Percentiles rank a stretch among this genome's conserved stretches.
Conservation (phyloP, 2,888 invertebrate species). For the Eilema depressum region DNA sequence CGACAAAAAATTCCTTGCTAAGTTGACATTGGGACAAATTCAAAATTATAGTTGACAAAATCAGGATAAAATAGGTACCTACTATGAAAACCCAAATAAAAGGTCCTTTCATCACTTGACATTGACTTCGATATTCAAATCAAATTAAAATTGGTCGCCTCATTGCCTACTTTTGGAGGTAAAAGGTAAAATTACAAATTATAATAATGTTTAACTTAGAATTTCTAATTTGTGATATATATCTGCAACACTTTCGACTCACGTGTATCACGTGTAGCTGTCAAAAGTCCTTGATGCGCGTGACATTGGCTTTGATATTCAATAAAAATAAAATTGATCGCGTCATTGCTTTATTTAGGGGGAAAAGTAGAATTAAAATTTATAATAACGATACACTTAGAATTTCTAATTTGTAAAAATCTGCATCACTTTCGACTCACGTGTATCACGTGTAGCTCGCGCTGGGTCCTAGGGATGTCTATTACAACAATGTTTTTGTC, state of each 20-base stretch:
- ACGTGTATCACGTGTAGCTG: conserved; percentile 47
- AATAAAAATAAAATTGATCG: conserved; percentile 13
- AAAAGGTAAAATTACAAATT: conserved; percentile 42
- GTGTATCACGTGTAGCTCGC: conserved; percentile 51
- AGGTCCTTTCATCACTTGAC: conserved; percentile 6
- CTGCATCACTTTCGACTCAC: conserved; percentile 51
- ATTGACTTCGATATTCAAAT: conserved; percentile 2
- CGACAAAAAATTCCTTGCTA: background rate
- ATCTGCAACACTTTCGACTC: conserved; percentile 47
- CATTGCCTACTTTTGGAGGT: conserved; percentile 19
- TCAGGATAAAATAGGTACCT: background rate
- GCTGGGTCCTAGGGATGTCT: conserved; percentile 31
- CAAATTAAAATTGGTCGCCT: conserved; percentile 13
- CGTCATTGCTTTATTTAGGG: conserved; percentile 16
- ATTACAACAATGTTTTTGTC: background rate
- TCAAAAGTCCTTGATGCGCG: conserved; percentile 5
- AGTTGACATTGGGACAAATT: background rate
- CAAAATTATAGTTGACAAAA: background rate
- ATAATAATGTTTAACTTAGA: conserved; percentile 36
- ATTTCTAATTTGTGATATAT: conserved; percentile 35
- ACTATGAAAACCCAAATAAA: conserved; percentile 7
- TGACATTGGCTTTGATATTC: conserved; percentile 13
- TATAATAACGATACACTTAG: conserved; percentile 36
- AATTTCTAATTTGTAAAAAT: conserved; percentile 37
- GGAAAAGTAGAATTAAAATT: conserved; percentile 40